Conservation (phyloP, 2,797 vertebrate genomes). For the Oreonectes daqikongensis region DNA sequence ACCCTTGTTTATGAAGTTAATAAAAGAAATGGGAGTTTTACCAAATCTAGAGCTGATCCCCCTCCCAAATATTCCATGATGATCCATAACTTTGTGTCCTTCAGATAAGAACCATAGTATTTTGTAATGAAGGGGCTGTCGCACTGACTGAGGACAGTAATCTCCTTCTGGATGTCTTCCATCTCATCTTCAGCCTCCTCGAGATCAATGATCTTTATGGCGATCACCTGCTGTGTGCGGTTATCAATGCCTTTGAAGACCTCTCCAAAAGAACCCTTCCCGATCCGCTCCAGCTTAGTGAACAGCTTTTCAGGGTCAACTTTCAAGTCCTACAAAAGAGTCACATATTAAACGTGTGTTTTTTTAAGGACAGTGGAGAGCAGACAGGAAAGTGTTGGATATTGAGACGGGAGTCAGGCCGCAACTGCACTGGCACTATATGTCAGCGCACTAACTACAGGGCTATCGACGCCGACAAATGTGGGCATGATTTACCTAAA, state of each 20-base stretch:
- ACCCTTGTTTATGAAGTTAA: no score
- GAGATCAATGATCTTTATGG: constrained; percentile 98
- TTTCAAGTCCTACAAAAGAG: constrained; percentile 33
- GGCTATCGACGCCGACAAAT: no score
- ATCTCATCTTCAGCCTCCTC: constrained; percentile 99
- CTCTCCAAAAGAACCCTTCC: constrained; percentile 97
- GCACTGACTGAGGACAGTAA: constrained; percentile 97
- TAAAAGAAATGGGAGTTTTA: constrained; percentile 72
- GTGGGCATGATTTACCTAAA: no score
- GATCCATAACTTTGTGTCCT: constrained; percentile 98
- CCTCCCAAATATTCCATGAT: constrained; percentile 99
- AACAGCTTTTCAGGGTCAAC: constrained; percentile 94
- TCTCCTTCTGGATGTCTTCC: constrained; percentile 98
- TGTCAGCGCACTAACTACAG: no score
- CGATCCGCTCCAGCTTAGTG: constrained; percentile 94
- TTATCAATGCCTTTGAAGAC: constrained; percentile 99
- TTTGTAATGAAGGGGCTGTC: constrained; percentile 98
- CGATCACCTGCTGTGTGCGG: constrained; percentile 94
- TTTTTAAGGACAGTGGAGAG: no score
- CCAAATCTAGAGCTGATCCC: constrained; percentile 95
- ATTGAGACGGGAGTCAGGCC: no score
- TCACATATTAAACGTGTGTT: no score
- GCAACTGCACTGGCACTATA: no score
- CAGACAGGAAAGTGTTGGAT: no score
- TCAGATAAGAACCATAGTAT: constrained; percentile 97